phyloP scores from a whole-genome alignment of 2,113 vertebrate genomes.

The Tricholaema leucomelas region DNA sequence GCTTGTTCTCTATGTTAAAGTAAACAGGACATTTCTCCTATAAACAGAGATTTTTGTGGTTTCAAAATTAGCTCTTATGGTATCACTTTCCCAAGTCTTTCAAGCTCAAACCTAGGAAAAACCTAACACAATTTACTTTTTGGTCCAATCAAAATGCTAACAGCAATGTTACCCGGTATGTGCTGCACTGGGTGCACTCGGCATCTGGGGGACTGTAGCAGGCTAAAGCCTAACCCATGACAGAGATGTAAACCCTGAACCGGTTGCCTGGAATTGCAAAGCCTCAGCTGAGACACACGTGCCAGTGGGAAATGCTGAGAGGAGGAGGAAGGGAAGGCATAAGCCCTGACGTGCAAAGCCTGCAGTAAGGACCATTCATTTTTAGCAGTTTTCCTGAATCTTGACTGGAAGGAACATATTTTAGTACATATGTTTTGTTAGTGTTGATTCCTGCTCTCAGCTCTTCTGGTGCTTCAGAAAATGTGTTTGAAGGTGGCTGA shows the following conservation, averaged over 20 bases:
- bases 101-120: neutral
- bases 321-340: neutral
- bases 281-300: neutral
- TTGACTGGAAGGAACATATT: neutral
- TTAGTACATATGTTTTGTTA: neutral
- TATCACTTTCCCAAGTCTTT: neutral
- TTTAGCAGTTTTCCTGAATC: neutral
- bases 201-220: neutral
- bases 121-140: neutral
- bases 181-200: accelerated
- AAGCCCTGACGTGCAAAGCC: neutral
- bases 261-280: neutral
- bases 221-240: neutral
- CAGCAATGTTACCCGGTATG: neutral
- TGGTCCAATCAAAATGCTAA: neutral
- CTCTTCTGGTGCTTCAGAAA: conserved; percentile 14
- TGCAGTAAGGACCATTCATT: neutral
- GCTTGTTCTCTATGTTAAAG: neutral
- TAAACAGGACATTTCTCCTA: neutral
- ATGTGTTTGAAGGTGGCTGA: conserved; percentile 1
- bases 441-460: neutral
- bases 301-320: neutral
- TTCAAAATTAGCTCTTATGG: neutral
- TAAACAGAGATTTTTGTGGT: neutral
- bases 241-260: no score